Conservation (phyloP, 2,888 invertebrate species). For the Sympetrum striolatum region DNA sequence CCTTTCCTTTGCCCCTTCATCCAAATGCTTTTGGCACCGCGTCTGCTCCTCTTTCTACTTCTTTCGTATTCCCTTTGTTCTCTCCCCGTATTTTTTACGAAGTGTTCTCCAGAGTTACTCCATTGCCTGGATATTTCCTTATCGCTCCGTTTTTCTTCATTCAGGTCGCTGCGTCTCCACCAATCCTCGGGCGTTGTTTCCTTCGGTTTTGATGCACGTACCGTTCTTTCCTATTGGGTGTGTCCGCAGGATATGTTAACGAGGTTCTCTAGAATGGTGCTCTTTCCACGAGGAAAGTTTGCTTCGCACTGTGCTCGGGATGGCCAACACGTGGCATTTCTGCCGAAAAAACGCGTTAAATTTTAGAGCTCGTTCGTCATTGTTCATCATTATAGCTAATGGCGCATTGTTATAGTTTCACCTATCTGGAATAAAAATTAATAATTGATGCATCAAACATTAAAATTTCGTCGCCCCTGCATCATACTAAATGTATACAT, state of each 20-base stretch:
- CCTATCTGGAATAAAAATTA: too few relatives aligned
- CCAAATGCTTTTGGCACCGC: not conserved
- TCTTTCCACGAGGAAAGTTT: too few relatives aligned
- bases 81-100: not conserved
- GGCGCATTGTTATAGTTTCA: too few relatives aligned
- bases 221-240: not conserved
- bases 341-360: too few relatives aligned
- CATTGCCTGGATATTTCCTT: not conserved
- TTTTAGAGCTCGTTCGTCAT: too few relatives aligned
- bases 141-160: not conserved
- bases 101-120: not conserved
- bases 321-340: too few relatives aligned
- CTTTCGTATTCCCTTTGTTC: not conserved
- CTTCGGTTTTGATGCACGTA: not conserved
- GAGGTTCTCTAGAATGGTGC: too few relatives aligned
- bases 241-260: not conserved
- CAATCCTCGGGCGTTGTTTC: not conserved
- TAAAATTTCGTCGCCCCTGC: too few relatives aligned
- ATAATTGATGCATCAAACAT: too few relatives aligned
- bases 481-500: too few relatives aligned
- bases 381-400: too few relatives aligned
- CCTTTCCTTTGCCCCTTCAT: not conserved
- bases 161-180: not conserved
- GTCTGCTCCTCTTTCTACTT: not conserved
- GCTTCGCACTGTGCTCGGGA: too few relatives aligned